These are phyloP conservation scores for Microtus ochrogaster DNA, from an alignment of 2,113 vertebrate species.

Conservation along the genomic window DNA sequence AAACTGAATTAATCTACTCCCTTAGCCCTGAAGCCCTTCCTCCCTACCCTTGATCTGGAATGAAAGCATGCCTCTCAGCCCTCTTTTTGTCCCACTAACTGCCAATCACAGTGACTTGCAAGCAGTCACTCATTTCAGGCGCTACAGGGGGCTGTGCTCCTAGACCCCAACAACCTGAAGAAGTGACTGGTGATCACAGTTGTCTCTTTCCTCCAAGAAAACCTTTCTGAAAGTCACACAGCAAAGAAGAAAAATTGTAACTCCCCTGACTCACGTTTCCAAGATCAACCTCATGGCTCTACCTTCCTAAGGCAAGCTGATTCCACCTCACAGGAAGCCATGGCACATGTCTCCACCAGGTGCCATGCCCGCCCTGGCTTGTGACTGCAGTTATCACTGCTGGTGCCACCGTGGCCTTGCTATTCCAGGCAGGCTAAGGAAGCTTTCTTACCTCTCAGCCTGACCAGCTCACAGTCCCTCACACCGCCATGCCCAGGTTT, in stretches of 20 bases:
- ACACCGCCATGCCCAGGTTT: fast-evolving
- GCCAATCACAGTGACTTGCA: background rate
- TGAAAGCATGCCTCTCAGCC: background rate
- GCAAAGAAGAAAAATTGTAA: background rate
- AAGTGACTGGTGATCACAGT: background rate
- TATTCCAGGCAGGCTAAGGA: background rate
- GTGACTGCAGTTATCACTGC: background rate
- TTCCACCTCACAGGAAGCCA: background rate
- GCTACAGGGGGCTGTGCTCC: fast-evolving
- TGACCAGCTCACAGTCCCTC: background rate
- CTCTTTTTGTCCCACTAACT: background rate
- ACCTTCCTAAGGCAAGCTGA: background rate
- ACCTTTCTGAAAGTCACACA: background rate
- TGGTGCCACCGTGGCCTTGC: fast-evolving
- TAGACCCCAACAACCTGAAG: background rate
- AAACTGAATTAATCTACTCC: background rate
- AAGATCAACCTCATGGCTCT: background rate
- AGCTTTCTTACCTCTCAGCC: background rate
- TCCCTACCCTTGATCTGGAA: background rate
- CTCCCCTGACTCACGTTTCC: background rate
- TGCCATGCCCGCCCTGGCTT: fast-evolving
- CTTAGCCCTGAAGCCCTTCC: background rate
- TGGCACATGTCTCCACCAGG: fast-evolving
- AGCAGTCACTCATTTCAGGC: background rate
- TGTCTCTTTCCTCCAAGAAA: background rate